Conservation (phyloP, 2,113 vertebrate species). For the Clarias gariepinus region DNA sequence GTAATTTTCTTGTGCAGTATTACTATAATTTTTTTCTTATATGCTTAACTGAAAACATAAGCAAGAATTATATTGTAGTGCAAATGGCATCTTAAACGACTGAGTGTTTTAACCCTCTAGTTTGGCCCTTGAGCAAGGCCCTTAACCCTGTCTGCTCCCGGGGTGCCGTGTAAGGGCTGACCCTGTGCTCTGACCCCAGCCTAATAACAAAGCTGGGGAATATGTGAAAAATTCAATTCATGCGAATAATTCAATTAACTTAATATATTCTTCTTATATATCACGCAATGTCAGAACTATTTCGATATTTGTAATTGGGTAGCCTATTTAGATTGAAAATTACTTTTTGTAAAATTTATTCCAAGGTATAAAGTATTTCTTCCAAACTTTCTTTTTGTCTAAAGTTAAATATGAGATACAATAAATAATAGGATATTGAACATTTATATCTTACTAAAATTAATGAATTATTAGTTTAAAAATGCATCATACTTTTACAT, state of each 20-base stretch:
- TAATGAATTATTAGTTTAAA: background rate
- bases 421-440: background rate
- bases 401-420: background rate
- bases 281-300: background rate
- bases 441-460: background rate
- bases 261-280: background rate
- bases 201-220: no score
- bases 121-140: no score
- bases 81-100: background rate
- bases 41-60: background rate
- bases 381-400: background rate
- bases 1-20: background rate
- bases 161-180: no score
- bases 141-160: no score
- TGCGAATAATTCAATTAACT: no score
- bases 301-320: background rate
- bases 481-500: background rate
- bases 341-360: background rate
- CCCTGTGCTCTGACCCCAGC: no score
- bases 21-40: background rate
- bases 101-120: background rate
- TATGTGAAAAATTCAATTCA: no score
- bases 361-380: background rate
- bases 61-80: background rate
- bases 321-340: background rate